A percentile compares a stretch with the other conserved stretches of the same genome.
Conservation (phyloP, 1,140 invertebrate genomes). For the Musca domestica region DNA sequence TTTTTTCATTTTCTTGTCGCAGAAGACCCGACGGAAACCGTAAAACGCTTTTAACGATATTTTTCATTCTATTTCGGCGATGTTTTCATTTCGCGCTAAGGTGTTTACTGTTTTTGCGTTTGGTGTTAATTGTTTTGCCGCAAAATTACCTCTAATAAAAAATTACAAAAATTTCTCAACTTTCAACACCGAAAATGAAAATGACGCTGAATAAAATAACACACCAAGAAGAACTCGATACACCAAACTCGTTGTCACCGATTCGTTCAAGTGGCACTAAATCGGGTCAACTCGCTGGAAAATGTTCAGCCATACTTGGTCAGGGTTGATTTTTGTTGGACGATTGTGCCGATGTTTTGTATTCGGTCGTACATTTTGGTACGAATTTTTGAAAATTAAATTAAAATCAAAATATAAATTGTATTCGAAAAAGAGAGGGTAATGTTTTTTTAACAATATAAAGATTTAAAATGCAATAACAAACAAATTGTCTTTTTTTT, state of each 20-base stretch:
- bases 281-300: slow-evolving; percentile 11
- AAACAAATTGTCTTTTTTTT: too few relatives aligned
- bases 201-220: slow-evolving; percentile 20
- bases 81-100: not conserved
- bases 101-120: too few relatives aligned
- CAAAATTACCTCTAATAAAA: slow-evolving; percentile 15
- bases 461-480: not conserved
- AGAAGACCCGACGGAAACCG: not conserved
- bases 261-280: not conserved
- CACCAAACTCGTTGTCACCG: not conserved
- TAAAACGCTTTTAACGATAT: not conserved
- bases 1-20: slow-evolving; percentile 1
- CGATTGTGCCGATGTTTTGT: not conserved
- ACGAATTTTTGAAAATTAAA: too few relatives aligned
- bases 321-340: not conserved
- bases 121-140: slow-evolving; percentile 4
- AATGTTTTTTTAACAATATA: not conserved
- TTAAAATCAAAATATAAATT: too few relatives aligned
- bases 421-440: too few relatives aligned
- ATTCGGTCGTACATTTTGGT: not conserved
- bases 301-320: not conserved
- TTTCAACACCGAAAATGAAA: slow-evolving; percentile 21
- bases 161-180: slow-evolving; percentile 22
- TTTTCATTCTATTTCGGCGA: not conserved
- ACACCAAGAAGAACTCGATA: not conserved